Evolutionary conservation across 1,140 invertebrate genomes (phyloP).

Genomic region (Aleiodes sp.): DNA sequence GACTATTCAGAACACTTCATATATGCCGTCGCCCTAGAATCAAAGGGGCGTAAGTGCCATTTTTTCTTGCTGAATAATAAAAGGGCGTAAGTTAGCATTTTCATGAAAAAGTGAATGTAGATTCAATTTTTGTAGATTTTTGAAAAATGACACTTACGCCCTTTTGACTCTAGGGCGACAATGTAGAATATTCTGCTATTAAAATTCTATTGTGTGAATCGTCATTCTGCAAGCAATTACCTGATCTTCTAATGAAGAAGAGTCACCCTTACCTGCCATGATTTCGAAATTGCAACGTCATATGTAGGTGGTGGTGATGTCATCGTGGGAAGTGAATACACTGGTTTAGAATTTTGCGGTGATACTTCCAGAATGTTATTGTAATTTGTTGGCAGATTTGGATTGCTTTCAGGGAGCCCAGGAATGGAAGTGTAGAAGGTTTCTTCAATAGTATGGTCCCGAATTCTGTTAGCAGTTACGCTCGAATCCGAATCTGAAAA

Average conservation of each 20-base stretch:
- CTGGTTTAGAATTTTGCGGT: constrained; percentile 47
- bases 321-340: constrained; percentile 61
- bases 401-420: constrained; percentile 37
- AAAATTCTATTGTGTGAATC: no score
- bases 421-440: constrained; percentile 56
- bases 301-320: constrained; percentile 64
- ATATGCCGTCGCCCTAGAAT: no score
- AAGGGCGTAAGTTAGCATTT: no score
- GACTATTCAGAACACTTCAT: no score
- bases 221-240: constrained; percentile 15
- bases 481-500: constrained; percentile 56
- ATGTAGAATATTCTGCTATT: no score
- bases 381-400: constrained; percentile 39
- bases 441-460: constrained; percentile 55
- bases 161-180: no score
- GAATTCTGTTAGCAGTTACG: constrained; percentile 47
- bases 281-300: constrained; percentile 60
- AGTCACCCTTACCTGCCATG: constrained; percentile 54
- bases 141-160: no score
- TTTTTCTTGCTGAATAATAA: no score
- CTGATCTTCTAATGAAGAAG: no score
- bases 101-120: no score
- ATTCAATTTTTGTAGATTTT: no score
- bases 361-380: constrained; percentile 44
- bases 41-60: no score